These are phyloP conservation scores for Hydriomena furcata DNA, from an alignment of 2,888 invertebrate species.

Conservation along the genomic window DNA sequence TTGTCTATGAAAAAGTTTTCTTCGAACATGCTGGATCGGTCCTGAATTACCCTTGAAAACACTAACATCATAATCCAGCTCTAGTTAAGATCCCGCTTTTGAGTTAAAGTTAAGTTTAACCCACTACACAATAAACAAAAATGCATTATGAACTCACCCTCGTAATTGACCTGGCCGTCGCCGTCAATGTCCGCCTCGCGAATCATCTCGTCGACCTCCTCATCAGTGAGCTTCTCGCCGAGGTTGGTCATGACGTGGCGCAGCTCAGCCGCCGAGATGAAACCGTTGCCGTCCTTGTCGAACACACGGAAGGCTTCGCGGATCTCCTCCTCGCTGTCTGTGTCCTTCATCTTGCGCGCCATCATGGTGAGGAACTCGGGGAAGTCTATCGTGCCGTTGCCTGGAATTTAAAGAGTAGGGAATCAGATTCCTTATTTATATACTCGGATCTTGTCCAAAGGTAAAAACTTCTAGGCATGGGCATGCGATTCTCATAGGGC, in stretches of 20 bases:
- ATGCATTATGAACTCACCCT: constrained; percentile 84
- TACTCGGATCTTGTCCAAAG: too few relatives aligned
- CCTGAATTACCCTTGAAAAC: too few relatives aligned
- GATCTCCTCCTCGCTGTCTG: constrained; percentile 99
- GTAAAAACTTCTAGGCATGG: too few relatives aligned
- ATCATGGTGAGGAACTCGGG: constrained; percentile 99
- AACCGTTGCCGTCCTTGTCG: constrained; percentile 99
- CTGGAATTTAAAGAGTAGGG: constrained; percentile 75
- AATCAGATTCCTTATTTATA: background rate
- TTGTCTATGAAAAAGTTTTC: too few relatives aligned
- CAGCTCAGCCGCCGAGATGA: constrained; percentile 98
- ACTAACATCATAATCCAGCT: too few relatives aligned
- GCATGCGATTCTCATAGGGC: too few relatives aligned
- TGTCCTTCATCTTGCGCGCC: constrained; percentile 99
- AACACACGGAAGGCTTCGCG: constrained; percentile 99
- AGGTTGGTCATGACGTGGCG: constrained; percentile 99
- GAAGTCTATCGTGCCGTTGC: constrained; percentile 99
- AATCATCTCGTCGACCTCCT: constrained; percentile 99
- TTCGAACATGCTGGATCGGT: too few relatives aligned
- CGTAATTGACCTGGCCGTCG: constrained; percentile 99
- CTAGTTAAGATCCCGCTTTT: too few relatives aligned
- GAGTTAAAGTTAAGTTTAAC: background rate
- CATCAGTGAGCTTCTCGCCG: constrained; percentile 99
- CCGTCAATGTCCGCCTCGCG: constrained; percentile 99
- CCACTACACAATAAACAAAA: background rate